These are phyloP conservation scores for Colinus virginianus DNA, from an alignment of 2,113 vertebrate genomes.

Conservation along the genomic window DNA sequence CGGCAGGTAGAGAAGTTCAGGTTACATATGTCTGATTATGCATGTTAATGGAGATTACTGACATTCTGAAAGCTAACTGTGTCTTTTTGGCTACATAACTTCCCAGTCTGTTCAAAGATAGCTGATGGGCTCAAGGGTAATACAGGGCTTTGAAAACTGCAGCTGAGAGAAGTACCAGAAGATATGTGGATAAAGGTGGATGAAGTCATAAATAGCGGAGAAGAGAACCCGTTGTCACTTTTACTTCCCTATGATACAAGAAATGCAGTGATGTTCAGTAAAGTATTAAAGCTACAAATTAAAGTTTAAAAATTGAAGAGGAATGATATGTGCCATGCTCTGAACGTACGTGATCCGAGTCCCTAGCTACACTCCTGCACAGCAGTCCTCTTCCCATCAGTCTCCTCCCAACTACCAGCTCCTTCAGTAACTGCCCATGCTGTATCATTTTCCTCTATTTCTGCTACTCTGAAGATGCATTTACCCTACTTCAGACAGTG, in stretches of 20 bases:
- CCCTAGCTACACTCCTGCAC: not conserved
- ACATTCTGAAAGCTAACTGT: not conserved
- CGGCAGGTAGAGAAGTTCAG: not conserved
- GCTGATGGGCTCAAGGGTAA: not conserved
- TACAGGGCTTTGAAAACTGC: not conserved
- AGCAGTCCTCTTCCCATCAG: not conserved
- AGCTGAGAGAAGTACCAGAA: not conserved
- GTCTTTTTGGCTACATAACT: not conserved
- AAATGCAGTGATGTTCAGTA: not conserved
- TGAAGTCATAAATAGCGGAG: not conserved
- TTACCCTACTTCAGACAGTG: not conserved
- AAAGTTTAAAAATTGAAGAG: not conserved
- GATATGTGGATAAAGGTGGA: not conserved
- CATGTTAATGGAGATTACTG: not conserved
- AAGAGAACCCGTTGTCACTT: not conserved
- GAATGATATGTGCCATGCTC: not conserved
- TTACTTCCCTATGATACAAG: not conserved
- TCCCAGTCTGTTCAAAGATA: not conserved
- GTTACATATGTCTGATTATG: accelerated
- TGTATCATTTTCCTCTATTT: not conserved
- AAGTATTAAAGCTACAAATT: not conserved
- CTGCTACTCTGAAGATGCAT: not conserved
- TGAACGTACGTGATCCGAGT: not conserved
- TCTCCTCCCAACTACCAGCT: not conserved
- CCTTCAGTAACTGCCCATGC: not conserved